A percentile compares a stretch with the other conserved stretches of the same genome.
These are phyloP conservation scores for Drosophila siamana DNA, from an alignment of 2,888 invertebrate species.

Conservation along the genomic window DNA sequence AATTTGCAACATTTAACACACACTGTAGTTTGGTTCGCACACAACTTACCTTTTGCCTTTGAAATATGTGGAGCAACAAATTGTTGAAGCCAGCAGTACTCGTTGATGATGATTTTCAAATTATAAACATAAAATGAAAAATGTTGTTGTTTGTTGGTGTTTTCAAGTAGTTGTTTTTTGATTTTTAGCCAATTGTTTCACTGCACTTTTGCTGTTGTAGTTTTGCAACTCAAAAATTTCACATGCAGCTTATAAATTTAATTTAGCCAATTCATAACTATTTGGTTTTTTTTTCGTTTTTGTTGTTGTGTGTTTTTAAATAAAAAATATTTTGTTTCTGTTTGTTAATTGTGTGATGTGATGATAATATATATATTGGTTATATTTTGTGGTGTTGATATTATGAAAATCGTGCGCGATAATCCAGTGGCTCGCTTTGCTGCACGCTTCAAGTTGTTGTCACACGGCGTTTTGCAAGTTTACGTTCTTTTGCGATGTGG, in stretches of 20 bases:
- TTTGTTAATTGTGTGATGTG: conserved; percentile 24
- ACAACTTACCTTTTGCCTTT: conserved; percentile 52
- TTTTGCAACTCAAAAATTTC: conserved; percentile 39
- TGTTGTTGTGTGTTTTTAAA: conserved; percentile 29
- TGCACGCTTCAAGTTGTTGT: conserved; percentile 81
- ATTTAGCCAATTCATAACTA: conserved; percentile 63
- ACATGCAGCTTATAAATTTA: conserved; percentile 57
- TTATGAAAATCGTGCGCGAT: conserved; percentile 81
- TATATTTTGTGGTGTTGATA: conserved; percentile 27
- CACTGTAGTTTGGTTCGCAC: not conserved
- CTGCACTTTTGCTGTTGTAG: conserved; percentile 51
- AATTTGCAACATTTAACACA: not conserved
- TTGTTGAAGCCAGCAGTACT: conserved; percentile 29
- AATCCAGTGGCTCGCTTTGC: conserved; percentile 84
- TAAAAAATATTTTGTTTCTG: conserved; percentile 29
- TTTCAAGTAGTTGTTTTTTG: conserved; percentile 7
- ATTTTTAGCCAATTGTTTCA: conserved; percentile 41
- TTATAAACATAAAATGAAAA: conserved; percentile 34
- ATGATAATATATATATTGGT: not conserved
- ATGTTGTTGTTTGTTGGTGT: conserved; percentile 18
- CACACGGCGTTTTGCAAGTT: conserved; percentile 35
- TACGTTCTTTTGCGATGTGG: conserved; percentile 62
- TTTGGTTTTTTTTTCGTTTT: not conserved
- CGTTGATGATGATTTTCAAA: conserved; percentile 18
- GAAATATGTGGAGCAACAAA: conserved; percentile 30